These are phyloP conservation scores for Chamaea fasciata DNA, from an alignment of 2,113 vertebrate genomes.

Conservation along the genomic window DNA sequence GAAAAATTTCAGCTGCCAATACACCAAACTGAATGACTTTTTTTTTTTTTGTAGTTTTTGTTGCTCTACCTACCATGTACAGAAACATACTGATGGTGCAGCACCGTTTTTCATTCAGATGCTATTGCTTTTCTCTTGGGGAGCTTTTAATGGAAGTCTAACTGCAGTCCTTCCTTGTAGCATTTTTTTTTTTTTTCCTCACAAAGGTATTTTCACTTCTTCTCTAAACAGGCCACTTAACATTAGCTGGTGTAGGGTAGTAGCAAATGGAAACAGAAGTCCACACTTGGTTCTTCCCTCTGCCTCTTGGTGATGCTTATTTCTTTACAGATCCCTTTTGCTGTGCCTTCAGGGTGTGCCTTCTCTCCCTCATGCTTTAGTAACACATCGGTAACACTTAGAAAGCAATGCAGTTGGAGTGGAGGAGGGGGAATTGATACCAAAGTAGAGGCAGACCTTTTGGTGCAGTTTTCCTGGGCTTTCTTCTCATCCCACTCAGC, in stretches of 20 bases:
- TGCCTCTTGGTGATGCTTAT: neutral
- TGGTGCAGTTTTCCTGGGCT: neutral
- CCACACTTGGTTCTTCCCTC: neutral
- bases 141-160: neutral
- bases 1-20: neutral
- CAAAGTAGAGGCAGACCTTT: neutral
- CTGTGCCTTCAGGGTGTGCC: neutral
- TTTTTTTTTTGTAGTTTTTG: neutral
- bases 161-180: neutral
- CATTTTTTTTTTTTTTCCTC: neutral
- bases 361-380: neutral
- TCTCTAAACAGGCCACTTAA: neutral
- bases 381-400: neutral
- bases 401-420: neutral
- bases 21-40: neutral
- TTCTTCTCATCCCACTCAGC: neutral
- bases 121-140: neutral
- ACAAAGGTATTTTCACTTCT: neutral
- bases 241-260: neutral
- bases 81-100: neutral
- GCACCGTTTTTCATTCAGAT: neutral
- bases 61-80: neutral
- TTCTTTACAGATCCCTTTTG: neutral
- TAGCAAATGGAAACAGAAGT: neutral
- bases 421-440: neutral